These are phyloP conservation scores for Tamandua tetradactyla DNA, from an alignment of 2,797 vertebrate species.

Conservation along the genomic window DNA sequence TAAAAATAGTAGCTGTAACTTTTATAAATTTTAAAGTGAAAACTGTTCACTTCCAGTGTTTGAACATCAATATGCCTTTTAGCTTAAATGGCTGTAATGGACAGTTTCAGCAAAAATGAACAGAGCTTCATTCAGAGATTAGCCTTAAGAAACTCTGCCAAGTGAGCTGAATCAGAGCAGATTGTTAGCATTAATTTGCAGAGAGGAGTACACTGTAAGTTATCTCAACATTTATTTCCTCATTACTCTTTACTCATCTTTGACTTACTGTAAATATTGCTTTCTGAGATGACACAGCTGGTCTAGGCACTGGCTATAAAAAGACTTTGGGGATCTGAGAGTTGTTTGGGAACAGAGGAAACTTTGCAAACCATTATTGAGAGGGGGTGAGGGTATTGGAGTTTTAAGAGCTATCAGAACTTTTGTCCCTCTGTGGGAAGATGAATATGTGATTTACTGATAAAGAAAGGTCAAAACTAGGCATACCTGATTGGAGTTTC, in stretches of 20 bases:
- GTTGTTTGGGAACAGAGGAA: not conserved
- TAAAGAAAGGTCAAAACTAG: not conserved
- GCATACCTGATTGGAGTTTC: not conserved
- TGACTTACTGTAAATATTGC: constrained; percentile 43
- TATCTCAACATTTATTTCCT: constrained; percentile 9
- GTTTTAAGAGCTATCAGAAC: not conserved
- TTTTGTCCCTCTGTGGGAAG: not conserved
- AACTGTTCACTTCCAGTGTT: constrained; percentile 38
- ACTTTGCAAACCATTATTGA: not conserved
- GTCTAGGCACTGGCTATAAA: not conserved
- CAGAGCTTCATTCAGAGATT: constrained; percentile 62
- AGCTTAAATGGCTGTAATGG: constrained; percentile 53
- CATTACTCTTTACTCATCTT: constrained; percentile 7
- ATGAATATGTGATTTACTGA: not conserved
- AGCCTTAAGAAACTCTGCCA: constrained; percentile 46
- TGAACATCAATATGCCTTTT: constrained; percentile 39
- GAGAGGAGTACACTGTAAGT: constrained; percentile 53
- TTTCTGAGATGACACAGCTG: constrained; percentile 35
- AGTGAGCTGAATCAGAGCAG: constrained; percentile 40
- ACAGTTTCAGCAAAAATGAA: constrained; percentile 56
- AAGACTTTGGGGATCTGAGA: not conserved
- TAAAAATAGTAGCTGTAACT: not conserved
- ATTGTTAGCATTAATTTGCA: constrained; percentile 31
- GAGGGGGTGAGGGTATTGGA: not conserved
- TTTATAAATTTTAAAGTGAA: not conserved